Conservation (phyloP, 2,113 vertebrate species). For the Ailuropoda melanoleuca region DNA sequence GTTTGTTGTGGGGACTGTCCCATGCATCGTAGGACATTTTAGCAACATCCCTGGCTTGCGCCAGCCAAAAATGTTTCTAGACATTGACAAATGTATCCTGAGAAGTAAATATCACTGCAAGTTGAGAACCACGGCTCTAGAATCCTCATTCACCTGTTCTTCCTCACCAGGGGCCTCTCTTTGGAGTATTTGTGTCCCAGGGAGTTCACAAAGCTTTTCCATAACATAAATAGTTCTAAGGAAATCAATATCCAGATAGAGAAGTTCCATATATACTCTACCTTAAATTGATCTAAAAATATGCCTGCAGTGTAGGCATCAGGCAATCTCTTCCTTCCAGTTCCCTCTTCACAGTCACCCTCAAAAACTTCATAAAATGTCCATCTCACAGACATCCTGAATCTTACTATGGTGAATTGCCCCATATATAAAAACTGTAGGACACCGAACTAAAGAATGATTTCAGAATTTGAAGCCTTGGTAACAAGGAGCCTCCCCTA, state of each 20-base stretch:
- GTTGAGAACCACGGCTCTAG: background rate
- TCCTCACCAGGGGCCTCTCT: background rate
- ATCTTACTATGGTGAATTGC: background rate
- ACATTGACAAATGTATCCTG: background rate
- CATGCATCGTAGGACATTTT: background rate
- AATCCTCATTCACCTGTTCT: background rate
- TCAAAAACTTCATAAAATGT: background rate
- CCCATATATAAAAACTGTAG: background rate
- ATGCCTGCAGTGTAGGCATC: accelerated
- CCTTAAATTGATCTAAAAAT: background rate
- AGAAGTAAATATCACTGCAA: accelerated
- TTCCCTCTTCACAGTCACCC: background rate
- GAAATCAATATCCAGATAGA: background rate
- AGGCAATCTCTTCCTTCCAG: background rate
- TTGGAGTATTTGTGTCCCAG: background rate
- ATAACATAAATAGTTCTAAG: background rate
- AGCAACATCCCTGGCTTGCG: background rate
- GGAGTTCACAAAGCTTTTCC: background rate
- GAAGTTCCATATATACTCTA: accelerated
- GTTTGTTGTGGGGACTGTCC: background rate
- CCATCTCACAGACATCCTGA: background rate
- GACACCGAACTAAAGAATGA: background rate
- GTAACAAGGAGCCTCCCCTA: background rate
- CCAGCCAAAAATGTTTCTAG: background rate
- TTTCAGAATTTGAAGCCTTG: background rate